Evolutionary conservation across 2,888 invertebrate genomes (phyloP), one percentile per base, ranked within the genome.

Genomic region (Drosophila lutescens): DNA sequence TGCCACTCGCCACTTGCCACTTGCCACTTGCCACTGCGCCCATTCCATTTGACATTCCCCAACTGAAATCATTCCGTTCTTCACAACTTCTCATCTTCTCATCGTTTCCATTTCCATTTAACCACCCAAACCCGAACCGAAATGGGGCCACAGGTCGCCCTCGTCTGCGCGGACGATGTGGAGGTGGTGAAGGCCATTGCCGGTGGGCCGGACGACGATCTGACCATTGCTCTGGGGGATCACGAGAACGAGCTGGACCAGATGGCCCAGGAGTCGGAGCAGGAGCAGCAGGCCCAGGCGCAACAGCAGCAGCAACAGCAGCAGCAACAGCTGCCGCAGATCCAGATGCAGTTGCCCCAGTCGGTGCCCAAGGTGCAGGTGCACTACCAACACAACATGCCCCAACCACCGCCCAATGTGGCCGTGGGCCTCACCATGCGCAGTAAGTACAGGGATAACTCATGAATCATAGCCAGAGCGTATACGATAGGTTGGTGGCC

Each of bases 181-280:
- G 95, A 95, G 84, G 94, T 95, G 20, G 94, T 94, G 12, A 95
- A 95, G 90, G 95, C 93, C 68, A 93, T 93, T 86, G 92, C 93
- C 60, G 94, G 86, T 44, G 74, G 61, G 36, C 94, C 90, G 17
- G 89, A 89, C 44, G 93, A 94, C 51, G 92, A 92, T 67, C 91
- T 92, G 44, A 93, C 79, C 23, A 60, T 85, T 46, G 83, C 93
- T 15, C 46, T 85, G 32, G 83, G 93, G 66, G 93, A 93, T 80
- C 93, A 95, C 69, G 94, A 93, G 75, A 95, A 96, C 67, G 93
- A 92, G 74, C 92, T 94, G 2, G 96, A 96, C 88, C 96, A 96
- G 90, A 93, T 96, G 69, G 95, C 96, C 2, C 93, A 96, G 90
- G 96, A 96, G 89, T 94, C 95, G 9, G 95, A 95, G 73, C 94